A percentile compares a stretch with the other conserved stretches of the same genome.
These are phyloP conservation scores for Eupithecia inturbata DNA, from an alignment of 2,888 invertebrate species.

Conservation along the genomic window DNA sequence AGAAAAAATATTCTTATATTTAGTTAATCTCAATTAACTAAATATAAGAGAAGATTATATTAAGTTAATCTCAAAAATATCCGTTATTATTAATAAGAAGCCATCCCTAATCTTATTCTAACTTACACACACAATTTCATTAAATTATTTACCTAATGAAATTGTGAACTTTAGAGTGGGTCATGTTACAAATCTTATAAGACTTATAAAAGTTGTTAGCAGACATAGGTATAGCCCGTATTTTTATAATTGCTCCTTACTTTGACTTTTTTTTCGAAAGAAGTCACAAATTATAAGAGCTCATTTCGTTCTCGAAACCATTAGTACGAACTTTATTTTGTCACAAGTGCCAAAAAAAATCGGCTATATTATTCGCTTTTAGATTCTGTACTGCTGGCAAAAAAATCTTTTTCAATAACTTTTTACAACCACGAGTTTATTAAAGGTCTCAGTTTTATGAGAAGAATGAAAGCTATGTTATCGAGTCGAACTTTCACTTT, in stretches of 20 bases:
- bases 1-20: not conserved
- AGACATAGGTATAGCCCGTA: not conserved
- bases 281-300: not conserved
- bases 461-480: conserved; percentile 21
- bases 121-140: conserved; percentile 8
- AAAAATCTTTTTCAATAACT: conserved; percentile 35
- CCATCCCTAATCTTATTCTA: conserved; percentile 6
- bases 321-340: not conserved
- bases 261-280: conserved; percentile 15
- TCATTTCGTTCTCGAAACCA: conserved; percentile 15
- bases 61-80: not conserved
- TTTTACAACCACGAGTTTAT: conserved; percentile 31
- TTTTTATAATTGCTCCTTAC: not conserved
- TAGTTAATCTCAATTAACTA: too few relatives aligned
- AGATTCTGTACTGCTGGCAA: conserved; percentile 23
- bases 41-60: too few relatives aligned
- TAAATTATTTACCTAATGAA: conserved; percentile 14
- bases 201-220: conserved; percentile 13
- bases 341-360: conserved; percentile 16
- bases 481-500: conserved; percentile 28
- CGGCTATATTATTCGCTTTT: conserved; percentile 19
- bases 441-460: conserved; percentile 30
- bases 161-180: conserved; percentile 29
- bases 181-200: conserved; percentile 25
- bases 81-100: too few relatives aligned